Evolutionary conservation across 2,113 vertebrate species (phyloP), one percentile per base, ranked within the genome.

Genomic region (Hirundichthys speculiger): DNA sequence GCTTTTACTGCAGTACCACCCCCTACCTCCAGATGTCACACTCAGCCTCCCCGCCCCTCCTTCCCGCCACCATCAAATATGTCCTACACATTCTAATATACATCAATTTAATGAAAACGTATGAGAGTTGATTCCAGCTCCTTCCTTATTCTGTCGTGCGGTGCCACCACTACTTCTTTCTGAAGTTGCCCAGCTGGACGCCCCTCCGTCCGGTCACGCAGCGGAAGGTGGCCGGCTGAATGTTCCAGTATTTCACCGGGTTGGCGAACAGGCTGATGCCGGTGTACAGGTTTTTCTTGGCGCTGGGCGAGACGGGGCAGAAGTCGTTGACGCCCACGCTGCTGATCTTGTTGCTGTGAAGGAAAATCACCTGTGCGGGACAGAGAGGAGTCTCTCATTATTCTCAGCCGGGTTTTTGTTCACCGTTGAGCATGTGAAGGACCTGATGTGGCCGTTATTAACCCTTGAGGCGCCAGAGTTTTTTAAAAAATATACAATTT

Each of bases 181-280:
- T 89, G 80, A 94, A 95, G 85, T 99, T 99, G 6, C 94, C 96
- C 0, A 99, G 92, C 6, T 99, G 98, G 46, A 99, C 90, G 0
- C 95, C 96, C 65, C 95, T 94, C 77, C 93, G 91, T 47, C 94
- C 92, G 16, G 93, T 83, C 64, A 95, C 94, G 73, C 98, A 99
- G 13, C 96, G 96, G 73, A 99, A 99, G 3, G 96, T 93, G 38
- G 92, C 93, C 0, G 98, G 96, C 81, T 95, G 94, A 24, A 99
- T 88, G 80, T 96, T 92, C 97, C 96, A 96, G 88, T 96, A 95
- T 79, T 96, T 98, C 8, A 98, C 91, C 0, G 96, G 96, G 48
- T 99, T 99, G 43, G 95, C 94, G 69, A 95, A 99, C 83, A 99
- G 94, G 61, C 97, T 99, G 85, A 99, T 99, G 48, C 95, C 95